Evolutionary conservation across 2,113 vertebrate genomes (phyloP).

Genomic region (Nesogale talazaci): DNA sequence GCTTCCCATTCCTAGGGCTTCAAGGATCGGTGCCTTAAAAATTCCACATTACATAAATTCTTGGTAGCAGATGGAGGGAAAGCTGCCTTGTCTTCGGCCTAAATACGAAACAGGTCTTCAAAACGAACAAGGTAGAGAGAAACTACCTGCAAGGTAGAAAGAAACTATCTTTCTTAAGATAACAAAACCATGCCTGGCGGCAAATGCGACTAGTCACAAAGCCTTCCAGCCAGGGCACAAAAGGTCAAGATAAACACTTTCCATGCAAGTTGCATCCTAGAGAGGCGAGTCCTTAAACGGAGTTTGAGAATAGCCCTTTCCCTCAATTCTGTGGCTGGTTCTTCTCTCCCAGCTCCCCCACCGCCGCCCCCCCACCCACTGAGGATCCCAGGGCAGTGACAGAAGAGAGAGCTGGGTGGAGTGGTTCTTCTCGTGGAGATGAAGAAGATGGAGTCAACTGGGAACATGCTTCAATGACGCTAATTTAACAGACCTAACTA

Average conservation of each 20-base stretch:
- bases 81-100: conserved; percentile 22
- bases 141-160: conserved; percentile 34
- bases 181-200: conserved; percentile 29
- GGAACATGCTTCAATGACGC: conserved; percentile 5
- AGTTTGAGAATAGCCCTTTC: conserved; percentile 28
- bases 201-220: conserved; percentile 54
- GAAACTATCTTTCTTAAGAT: conserved; percentile 26
- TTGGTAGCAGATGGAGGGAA: conserved; percentile 46
- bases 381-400: neutral
- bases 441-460: neutral
- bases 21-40: neutral
- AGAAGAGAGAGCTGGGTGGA: neutral
- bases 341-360: neutral
- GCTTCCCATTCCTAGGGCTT: neutral
- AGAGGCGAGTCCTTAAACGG: neutral
- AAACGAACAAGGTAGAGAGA: conserved; percentile 55
- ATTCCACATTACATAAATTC: conserved; percentile 18
- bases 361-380: no score
- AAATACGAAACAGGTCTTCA: conserved; percentile 45
- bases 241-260: conserved; percentile 22
- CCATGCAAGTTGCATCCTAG: conserved; percentile 14
- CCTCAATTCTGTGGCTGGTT: neutral
- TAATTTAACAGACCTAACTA: conserved; percentile 57
- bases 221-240: conserved; percentile 36
- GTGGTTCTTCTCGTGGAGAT: neutral